Conservation (phyloP, 2,113 vertebrate species). For the Megaleporinus macrocephalus region DNA sequence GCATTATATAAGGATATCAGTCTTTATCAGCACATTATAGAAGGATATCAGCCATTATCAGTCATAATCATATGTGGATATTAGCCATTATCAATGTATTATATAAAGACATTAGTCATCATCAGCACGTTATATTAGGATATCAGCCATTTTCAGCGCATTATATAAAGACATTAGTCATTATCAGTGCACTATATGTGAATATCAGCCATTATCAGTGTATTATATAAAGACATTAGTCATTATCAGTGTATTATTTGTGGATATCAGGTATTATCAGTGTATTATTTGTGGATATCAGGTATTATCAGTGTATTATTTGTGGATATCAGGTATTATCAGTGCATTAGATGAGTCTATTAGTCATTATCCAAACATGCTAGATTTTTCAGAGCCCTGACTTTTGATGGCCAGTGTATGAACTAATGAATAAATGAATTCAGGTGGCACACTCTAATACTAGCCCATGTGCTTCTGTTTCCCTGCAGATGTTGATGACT, state of each 20-base stretch:
- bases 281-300: not conserved
- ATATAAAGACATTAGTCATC: too few relatives aligned
- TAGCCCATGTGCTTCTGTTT: not conserved
- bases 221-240: too few relatives aligned
- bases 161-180: not conserved
- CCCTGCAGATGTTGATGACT: constrained; percentile 78
- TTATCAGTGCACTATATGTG: not conserved
- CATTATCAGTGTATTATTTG: too few relatives aligned
- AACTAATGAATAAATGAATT: not conserved
- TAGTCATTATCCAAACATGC: too few relatives aligned
- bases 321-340: not conserved
- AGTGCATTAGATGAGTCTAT: not conserved
- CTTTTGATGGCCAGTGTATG: too few relatives aligned
- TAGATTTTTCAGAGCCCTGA: too few relatives aligned
- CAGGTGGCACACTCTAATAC: not conserved
- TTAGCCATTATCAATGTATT: too few relatives aligned
- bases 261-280: too few relatives aligned
- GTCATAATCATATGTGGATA: too few relatives aligned
- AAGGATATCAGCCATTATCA: not conserved
- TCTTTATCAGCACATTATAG: too few relatives aligned
- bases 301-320: not conserved
- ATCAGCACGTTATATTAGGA: too few relatives aligned
- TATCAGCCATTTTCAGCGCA: not conserved
- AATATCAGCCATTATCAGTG: not conserved
- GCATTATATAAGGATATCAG: too few relatives aligned